Conservation (phyloP, 1,140 invertebrate species). For the Oryctes rhinoceros region DNA sequence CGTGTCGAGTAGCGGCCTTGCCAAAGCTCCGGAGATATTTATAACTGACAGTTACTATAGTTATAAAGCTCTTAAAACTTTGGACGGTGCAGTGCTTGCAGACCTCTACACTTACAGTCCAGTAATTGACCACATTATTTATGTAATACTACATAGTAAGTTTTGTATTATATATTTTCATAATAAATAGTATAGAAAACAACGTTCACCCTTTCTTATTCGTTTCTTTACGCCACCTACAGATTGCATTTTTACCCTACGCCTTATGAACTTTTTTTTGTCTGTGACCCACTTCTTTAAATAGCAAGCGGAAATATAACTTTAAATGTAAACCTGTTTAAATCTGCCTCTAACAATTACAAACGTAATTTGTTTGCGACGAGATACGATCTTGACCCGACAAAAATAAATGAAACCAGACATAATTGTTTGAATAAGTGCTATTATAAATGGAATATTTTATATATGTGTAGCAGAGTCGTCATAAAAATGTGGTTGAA, state of each 20-base stretch:
- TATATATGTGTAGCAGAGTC: not conserved
- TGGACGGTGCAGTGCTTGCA: conserved; percentile 52
- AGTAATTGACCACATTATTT: conserved; percentile 62
- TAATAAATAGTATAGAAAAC: conserved; percentile 73
- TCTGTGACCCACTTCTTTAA: conserved; percentile 26
- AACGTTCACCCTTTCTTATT: conserved; percentile 28
- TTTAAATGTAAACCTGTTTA: conserved; percentile 20
- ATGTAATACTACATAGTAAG: conserved; percentile 72
- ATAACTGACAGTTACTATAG: conserved; percentile 40
- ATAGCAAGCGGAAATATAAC: conserved; percentile 26
- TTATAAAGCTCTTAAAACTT: conserved; percentile 45
- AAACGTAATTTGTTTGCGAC: conserved; percentile 2
- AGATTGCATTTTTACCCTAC: not conserved
- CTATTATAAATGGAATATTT: conserved; percentile 26
- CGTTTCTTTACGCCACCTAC: not conserved
- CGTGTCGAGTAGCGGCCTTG: conserved; percentile 48
- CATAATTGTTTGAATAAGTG: conserved; percentile 16
- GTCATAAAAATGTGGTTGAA: conserved; percentile 11
- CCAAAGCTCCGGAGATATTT: conserved; percentile 45
- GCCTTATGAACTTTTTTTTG: too few relatives aligned
- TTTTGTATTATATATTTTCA: conserved; percentile 76
- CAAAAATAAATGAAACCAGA: conserved; percentile 33
- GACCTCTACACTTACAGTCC: conserved; percentile 60
- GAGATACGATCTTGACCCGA: conserved; percentile 12
- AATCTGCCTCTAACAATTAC: not conserved